Base-by-base conservation (phyloP, 2,797 vertebrate species). In the Coregonus ussuriensis region DNA sequence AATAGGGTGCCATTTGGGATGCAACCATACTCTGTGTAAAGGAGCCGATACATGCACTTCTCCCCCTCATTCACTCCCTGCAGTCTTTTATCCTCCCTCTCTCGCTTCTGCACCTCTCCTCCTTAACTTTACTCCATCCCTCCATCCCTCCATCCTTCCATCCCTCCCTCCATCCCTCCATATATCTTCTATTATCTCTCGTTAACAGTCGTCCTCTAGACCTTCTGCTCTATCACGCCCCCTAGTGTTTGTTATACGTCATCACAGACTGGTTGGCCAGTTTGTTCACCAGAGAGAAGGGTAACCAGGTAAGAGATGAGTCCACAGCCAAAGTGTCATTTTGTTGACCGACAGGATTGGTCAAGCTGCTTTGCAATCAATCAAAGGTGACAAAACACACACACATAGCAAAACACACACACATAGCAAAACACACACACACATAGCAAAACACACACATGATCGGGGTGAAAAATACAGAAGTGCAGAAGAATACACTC, bases 1-100 rank as follows among this genome's bases (percentile, higher is more conserved):
- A 18, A 6, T 5, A 59, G 54, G 18, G 4, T 59, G 6, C 16
- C 54, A 56, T 56, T 56, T 56, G 18, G 18, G 54, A 56, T 18
- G 18, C 54, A 18, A 0, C 0, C 0, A 7, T 18, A 4, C 5
- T 56, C 18, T 56, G 54, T 56, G 35, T n/a, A n/a, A 6, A 4
- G 16, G 18, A n/a, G 54, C 54, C 16, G 0, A 16, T 4, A 56
- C 54, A 56, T 56, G 15, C 16, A 56, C 37, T 63, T 37, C 56
- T 79, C 78, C 80, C 56, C 81, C 54, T n/a, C 6, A 6, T 74
- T 47, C 35, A 76, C 21, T 67, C 41, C 41, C 9, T 74, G 74
- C 79, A 78, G n/a, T 80, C 85, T 77, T 74, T n/a, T 15, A 71
- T 73, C 81, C 69, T 72, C 1, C 54, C 75, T 29, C 14, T 70